Evolutionary conservation across 2,113 vertebrate genomes (phyloP), one percentile per base, ranked within the genome.

Genomic region (Pelusios castaneus): DNA sequence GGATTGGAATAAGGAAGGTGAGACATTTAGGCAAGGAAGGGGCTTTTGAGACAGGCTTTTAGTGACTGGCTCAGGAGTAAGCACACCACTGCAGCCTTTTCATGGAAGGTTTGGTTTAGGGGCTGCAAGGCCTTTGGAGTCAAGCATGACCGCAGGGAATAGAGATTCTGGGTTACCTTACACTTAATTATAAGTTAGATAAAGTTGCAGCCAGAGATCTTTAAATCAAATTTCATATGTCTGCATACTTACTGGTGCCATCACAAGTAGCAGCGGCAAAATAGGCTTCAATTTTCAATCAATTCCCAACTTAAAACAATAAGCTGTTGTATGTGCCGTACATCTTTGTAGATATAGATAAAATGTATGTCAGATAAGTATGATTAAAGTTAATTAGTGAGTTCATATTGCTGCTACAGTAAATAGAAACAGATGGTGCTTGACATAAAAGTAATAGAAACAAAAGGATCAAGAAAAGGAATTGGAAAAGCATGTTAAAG

Each of bases 351-450:
- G 92, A 93, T 96, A 89, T 21, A 96, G 94, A 94, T 85, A 92
- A 89, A 92, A 82, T 87, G 22, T 82, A 84, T 94, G 84, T 94
- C 86, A 84, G 90, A 52, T 96, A 96, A 96, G 91, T 92, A 82
- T 94, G 76, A 96, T 94, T 97, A 91, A 81, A 95, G 56, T 88
- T 93, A 94, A 97, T 97, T 96, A 97, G 97, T 95, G 27, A 88
- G 94, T 94, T 97, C 76, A 49, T 96, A 94, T 52, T 84, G 49
- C 73, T 27, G 1, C 84, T 88, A 88, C 5, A 80, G n/a, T 96
- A 96, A 97, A 93, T 89, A 94, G 45, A 94, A 97, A 93, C 95
- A 95, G 94, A 90, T 82, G 85, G 85, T 92, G 21, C 76, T 89
- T 94, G 85, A 91, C 60, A 82, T 86, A 80, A 93, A 94, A 56